A percentile compares a stretch with the other conserved stretches of the same genome.
Evolutionary conservation across 1,140 invertebrate species (phyloP).

Genomic region (Ruditapes philippinarum): DNA sequence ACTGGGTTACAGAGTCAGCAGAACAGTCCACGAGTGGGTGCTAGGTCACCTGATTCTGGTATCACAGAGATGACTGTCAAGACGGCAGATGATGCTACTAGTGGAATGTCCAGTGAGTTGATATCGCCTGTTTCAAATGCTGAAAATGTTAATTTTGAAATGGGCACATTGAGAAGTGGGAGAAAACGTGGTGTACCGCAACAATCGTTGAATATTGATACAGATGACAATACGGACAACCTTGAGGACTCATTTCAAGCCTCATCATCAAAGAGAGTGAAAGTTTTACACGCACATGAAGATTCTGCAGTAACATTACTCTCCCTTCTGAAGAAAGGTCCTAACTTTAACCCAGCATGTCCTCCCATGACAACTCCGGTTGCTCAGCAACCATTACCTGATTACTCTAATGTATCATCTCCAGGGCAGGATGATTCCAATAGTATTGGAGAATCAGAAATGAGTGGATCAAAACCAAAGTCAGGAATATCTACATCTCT

Average conservation of each 20-base stretch:
- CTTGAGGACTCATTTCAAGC: conserved; percentile 5
- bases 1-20: conserved; percentile 81
- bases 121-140: conserved; percentile 1
- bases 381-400: background rate
- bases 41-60: conserved; percentile 70
- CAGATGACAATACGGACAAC: background rate
- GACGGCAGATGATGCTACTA: background rate
- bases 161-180: background rate
- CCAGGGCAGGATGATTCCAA: conserved; percentile 62
- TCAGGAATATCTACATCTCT: conserved; percentile 85
- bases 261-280: conserved; percentile 30
- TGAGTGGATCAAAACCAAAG: conserved; percentile 67
- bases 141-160: background rate
- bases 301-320: conserved; percentile 80
- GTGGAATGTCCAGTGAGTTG: background rate
- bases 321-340: conserved; percentile 78
- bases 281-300: conserved; percentile 67
- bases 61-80: conserved; percentile 58
- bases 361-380: conserved; percentile 41
- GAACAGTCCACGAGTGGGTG: conserved; percentile 74
- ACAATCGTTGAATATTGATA: background rate
- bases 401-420: conserved; percentile 44
- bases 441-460: conserved; percentile 49
- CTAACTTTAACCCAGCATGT: conserved; percentile 73
- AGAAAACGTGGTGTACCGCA: background rate